A percentile compares a stretch with the other conserved stretches of the same genome.
These are phyloP conservation scores for Mycteria americana DNA, from an alignment of 2,797 vertebrate species.

Conservation along the genomic window DNA sequence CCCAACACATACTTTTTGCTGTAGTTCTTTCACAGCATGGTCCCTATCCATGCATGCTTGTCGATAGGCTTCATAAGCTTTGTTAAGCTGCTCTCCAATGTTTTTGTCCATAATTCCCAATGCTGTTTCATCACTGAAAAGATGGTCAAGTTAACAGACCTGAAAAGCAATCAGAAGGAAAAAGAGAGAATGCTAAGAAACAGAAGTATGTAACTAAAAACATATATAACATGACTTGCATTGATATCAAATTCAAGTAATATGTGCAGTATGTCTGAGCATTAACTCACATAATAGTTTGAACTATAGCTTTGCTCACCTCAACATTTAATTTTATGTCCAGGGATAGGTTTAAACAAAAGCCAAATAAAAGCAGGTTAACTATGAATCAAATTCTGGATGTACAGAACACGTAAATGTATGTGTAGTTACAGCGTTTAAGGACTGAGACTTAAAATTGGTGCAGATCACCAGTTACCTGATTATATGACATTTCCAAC, in stretches of 20 bases:
- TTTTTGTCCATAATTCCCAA: conserved; percentile 94
- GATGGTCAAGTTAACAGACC: conserved; percentile 56
- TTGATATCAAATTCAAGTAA: background rate
- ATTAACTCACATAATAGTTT: background rate
- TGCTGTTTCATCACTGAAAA: conserved; percentile 89
- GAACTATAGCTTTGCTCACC: background rate
- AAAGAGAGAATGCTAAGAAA: background rate
- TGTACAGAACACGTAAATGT: background rate
- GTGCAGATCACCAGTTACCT: background rate
- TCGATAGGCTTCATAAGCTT: conserved; percentile 95
- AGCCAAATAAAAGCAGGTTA: background rate
- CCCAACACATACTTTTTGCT: conserved; percentile 84
- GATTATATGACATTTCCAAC: background rate
- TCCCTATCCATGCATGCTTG: conserved; percentile 95
- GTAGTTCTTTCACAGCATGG: conserved; percentile 86
- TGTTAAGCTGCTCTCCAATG: conserved; percentile 96
- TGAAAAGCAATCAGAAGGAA: conserved; percentile 58
- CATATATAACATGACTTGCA: background rate
- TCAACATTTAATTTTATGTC: background rate
- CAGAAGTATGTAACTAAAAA: background rate
- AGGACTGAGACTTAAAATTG: background rate
- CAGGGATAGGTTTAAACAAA: background rate
- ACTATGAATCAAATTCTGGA: background rate
- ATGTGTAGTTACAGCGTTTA: background rate
- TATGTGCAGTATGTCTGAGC: background rate